phyloP scores from a whole-genome alignment of 2,888 invertebrate species.

The Venusia cambrica region DNA sequence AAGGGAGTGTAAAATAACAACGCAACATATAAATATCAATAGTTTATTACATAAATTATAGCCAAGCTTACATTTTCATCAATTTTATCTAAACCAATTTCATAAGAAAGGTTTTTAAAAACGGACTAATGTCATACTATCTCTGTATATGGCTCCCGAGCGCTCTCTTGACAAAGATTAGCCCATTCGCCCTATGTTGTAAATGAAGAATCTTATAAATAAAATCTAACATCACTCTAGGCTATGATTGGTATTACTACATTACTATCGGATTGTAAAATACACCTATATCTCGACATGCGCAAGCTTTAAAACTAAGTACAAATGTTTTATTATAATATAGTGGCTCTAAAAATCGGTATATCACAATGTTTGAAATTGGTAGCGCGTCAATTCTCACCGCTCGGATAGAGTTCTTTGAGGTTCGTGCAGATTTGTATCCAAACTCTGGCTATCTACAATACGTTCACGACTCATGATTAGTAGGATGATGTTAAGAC shows the following conservation, averaged over 20 bases:
- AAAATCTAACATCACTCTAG: conserved; percentile 75
- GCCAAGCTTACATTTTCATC: conserved; percentile 78
- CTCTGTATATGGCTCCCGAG: conserved; percentile 54
- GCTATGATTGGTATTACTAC: conserved; percentile 78
- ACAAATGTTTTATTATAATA: conserved; percentile 33
- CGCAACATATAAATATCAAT: conserved; percentile 63
- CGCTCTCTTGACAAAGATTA: background rate
- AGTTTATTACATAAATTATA: conserved; percentile 81
- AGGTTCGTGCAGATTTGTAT: too few relatives aligned
- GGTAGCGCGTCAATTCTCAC: conserved; percentile 10
- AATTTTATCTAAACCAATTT: conserved; percentile 66
- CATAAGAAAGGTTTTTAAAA: conserved; percentile 61
- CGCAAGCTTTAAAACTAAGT: conserved; percentile 53
- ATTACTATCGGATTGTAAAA: conserved; percentile 51
- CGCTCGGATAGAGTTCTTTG: too few relatives aligned
- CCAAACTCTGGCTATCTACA: too few relatives aligned
- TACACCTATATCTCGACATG: conserved; percentile 41
- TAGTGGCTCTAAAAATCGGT: conserved; percentile 49
- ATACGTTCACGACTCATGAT: too few relatives aligned
- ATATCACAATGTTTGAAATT: conserved; percentile 43
- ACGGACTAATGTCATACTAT: conserved; percentile 59
- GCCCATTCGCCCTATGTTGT: conserved; percentile 48
- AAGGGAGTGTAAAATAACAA: conserved; percentile 38
- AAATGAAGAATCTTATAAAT: conserved; percentile 69
- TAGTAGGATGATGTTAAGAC: too few relatives aligned